Percentiles rank a stretch among this genome's conserved stretches.
phyloP scores from a whole-genome alignment of 2,113 vertebrate genomes.

The Coregonus clupeaformis region DNA sequence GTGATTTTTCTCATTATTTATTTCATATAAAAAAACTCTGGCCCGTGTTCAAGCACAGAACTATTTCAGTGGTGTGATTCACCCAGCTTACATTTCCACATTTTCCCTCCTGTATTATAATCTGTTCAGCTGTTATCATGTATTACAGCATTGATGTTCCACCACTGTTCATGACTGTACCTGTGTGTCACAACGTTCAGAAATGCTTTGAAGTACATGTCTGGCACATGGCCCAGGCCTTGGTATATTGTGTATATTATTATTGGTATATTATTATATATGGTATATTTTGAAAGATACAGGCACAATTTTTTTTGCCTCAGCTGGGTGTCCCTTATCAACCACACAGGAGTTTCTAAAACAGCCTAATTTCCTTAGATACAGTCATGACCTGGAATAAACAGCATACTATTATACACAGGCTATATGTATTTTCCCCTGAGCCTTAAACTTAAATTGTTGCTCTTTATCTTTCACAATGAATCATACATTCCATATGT shows the following conservation, averaged over 20 bases:
- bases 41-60: not conserved
- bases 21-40: not conserved
- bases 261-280: too few species aligned
- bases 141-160: not conserved
- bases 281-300: not conserved
- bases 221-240: not conserved
- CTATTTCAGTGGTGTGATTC: slow-evolving; percentile 1
- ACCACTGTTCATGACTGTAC: not conserved
- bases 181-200: not conserved
- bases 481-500: not conserved
- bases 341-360: not conserved
- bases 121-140: not conserved
- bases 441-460: not conserved
- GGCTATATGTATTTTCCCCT: not conserved
- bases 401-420: not conserved
- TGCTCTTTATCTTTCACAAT: not conserved
- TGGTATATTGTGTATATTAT: too few species aligned
- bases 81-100: not conserved
- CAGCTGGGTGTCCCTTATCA: not conserved
- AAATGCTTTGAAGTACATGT: not conserved
- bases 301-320: not conserved
- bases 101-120: not conserved
- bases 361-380: too few species aligned
- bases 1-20: slow-evolving; percentile 23
- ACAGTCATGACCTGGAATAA: not conserved